A percentile compares a stretch with the other conserved stretches of the same genome.
Evolutionary conservation across 1,140 invertebrate species (phyloP).

Genomic region (Pachypeltis micranthus): DNA sequence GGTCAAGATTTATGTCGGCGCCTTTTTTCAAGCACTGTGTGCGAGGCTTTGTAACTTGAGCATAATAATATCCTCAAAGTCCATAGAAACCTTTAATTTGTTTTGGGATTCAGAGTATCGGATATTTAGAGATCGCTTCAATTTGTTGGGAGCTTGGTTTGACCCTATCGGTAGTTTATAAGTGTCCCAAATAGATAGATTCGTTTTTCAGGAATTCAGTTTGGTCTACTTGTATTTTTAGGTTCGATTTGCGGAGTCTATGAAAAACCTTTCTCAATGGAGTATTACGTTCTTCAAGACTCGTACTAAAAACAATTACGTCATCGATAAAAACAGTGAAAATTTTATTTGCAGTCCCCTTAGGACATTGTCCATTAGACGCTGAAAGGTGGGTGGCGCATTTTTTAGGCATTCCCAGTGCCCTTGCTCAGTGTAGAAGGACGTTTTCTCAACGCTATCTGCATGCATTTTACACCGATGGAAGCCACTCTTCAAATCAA

Average conservation of each 20-base stretch:
- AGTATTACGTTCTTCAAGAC: too few species aligned
- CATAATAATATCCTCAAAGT: conserved; percentile 27
- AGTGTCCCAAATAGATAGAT: conserved; percentile 30
- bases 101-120: background rate
- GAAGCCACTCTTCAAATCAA: conserved; percentile 24
- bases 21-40: too few species aligned
- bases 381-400: conserved; percentile 19
- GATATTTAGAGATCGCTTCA: too few species aligned
- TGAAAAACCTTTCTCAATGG: conserved; percentile 27
- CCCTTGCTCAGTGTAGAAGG: conserved; percentile 22
- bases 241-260: conserved; percentile 14
- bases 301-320: too few species aligned
- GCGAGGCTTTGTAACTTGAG: conserved; percentile 26
- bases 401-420: conserved; percentile 21
- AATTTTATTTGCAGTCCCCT: background rate
- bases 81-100: conserved; percentile 27
- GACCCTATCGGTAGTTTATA: conserved; percentile 28
- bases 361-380: conserved; percentile 31
- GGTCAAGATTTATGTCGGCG: too few species aligned
- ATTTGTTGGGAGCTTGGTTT: conserved; percentile 29
- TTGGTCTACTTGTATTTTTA: conserved; percentile 26
- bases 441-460: conserved; percentile 21
- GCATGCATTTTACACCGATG: conserved; percentile 30
- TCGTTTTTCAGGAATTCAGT: conserved; percentile 28
- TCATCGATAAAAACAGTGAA: conserved; percentile 35